A percentile compares a stretch with the other conserved stretches of the same genome.
Evolutionary conservation across 2,797 vertebrate species (phyloP).

Genomic region (Crocodylus rhombifer): DNA sequence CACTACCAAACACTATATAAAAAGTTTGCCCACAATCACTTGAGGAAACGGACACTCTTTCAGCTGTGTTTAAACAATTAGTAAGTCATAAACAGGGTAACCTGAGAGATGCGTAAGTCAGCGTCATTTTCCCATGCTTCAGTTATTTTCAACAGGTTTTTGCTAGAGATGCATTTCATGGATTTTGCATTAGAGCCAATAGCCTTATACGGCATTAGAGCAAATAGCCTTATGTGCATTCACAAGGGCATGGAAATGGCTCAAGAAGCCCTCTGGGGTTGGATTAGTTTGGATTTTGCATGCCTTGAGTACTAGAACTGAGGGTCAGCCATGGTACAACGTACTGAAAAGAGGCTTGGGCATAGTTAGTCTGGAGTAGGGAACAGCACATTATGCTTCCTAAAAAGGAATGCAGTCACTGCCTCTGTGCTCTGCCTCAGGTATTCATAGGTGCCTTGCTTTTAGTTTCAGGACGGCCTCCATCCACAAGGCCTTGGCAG

Average conservation of each 20-base stretch:
- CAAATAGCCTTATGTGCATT: background rate
- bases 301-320: too few relatives aligned
- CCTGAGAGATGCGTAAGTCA: background rate
- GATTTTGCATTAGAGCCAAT: background rate
- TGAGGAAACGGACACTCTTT: conserved; percentile 17
- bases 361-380: too few relatives aligned
- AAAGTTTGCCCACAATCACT: conserved; percentile 43
- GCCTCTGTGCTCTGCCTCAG: too few relatives aligned
- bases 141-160: conserved; percentile 11
- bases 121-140: background rate
- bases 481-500: background rate
- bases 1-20: conserved; percentile 62
- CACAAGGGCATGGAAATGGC: background rate
- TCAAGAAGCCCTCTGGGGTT: background rate
- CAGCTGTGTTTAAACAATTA: conserved; percentile 30
- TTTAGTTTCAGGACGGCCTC: background rate
- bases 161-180: background rate
- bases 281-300: background rate
- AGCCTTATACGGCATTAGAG: background rate
- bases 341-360: too few relatives aligned
- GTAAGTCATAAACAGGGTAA: background rate
- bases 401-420: too few relatives aligned
- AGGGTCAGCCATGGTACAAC: too few relatives aligned
- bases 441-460: too few relatives aligned
- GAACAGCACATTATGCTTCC: too few relatives aligned